Conservation (phyloP, 92 coral and sea anemone genomes). For the Porites evermanni region DNA sequence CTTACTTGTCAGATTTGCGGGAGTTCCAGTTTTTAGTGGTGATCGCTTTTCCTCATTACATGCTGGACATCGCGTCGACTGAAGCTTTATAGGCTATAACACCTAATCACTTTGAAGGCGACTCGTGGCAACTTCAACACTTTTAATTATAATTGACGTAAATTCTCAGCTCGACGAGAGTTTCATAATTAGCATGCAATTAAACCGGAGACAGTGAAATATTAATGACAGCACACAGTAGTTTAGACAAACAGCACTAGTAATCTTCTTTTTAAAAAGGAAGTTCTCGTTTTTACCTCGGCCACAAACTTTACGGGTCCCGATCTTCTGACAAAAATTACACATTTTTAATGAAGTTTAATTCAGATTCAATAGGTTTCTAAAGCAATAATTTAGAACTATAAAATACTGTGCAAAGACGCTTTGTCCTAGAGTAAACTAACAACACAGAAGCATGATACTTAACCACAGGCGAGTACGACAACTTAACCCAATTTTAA, state of each 20-base stretch:
- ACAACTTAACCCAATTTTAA: too few species aligned
- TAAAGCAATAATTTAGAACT: too few species aligned
- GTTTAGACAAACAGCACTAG: conserved; percentile 3
- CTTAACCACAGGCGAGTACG: too few species aligned
- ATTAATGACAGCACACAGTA: conserved; percentile 18
- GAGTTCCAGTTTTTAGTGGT: not conserved
- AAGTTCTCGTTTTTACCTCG: not conserved
- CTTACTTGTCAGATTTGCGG: conserved; percentile 7
- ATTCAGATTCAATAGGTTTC: too few species aligned
- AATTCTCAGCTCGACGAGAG: not conserved
- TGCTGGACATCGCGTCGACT: not conserved
- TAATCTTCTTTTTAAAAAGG: conserved; percentile 20
- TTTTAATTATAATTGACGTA: conserved; percentile 27
- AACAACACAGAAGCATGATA: too few species aligned
- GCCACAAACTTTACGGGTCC: too few species aligned
- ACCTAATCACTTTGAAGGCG: not conserved
- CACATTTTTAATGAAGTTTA: too few species aligned
- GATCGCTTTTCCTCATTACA: not conserved
- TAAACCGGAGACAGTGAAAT: conserved; percentile 46
- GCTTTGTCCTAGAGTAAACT: too few species aligned
- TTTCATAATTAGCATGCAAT: conserved; percentile 50
- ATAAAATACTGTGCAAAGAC: too few species aligned
- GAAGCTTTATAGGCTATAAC: not conserved
- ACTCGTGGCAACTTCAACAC: conserved; percentile 5
- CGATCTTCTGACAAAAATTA: too few species aligned